Evolutionary conservation across 2,113 vertebrate genomes (phyloP).

Genomic region (Salvelinus namaycush): DNA sequence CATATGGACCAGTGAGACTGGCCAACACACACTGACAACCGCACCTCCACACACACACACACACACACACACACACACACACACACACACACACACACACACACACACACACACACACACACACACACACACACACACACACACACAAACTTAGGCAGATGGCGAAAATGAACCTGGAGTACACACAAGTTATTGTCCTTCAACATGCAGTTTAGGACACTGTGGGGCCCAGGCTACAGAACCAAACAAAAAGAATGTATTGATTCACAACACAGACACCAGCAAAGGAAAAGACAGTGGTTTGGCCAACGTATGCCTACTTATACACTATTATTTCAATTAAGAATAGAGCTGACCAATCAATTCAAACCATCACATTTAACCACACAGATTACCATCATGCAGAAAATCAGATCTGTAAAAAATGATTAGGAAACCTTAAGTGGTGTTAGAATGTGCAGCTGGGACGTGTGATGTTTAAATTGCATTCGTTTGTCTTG

Average conservation of each 20-base stretch:
- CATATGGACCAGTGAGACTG: conserved; percentile 41
- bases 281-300: no score
- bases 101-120: conserved; percentile 8
- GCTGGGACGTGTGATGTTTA: neutral
- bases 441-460: conserved; percentile 9
- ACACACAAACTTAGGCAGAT: conserved; percentile 3
- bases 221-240: no score
- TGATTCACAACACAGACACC: no score
- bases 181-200: no score
- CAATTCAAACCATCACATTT: neutral
- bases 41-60: conserved; percentile 1
- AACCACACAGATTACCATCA: no score
- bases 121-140: conserved; percentile 2
- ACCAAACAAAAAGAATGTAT: no score
- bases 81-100: conserved; percentile 2
- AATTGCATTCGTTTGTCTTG: neutral
- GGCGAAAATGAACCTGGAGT: neutral
- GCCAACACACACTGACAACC: neutral
- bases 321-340: no score
- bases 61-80: conserved; percentile 15
- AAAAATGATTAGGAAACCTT: neutral
- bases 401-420: neutral
- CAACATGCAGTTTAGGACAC: no score
- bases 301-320: no score
- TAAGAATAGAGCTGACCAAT: neutral